Evolutionary conservation across 2,113 vertebrate species (phyloP).

Genomic region (Forbesichthys agassizii): DNA sequence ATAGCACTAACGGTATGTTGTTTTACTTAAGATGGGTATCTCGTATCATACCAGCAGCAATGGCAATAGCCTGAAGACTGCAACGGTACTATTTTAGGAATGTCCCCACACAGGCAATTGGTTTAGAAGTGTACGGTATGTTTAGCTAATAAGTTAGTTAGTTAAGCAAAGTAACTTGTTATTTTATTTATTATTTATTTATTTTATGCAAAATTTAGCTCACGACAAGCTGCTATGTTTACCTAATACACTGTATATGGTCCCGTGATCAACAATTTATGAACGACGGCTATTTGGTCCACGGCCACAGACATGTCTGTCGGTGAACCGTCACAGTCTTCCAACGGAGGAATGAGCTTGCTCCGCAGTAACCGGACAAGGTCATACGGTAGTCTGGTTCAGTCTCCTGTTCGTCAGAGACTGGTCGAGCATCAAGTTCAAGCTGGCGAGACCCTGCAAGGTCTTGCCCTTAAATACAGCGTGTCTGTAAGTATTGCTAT

Average conservation of each 20-base stretch:
- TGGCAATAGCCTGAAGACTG: conserved; percentile 41
- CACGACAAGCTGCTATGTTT: not conserved
- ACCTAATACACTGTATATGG: not conserved
- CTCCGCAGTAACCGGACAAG: conserved; percentile 72
- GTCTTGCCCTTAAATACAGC: conserved; percentile 89
- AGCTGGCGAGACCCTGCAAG: conserved; percentile 86
- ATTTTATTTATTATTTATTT: not conserved
- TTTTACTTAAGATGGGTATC: too few species aligned
- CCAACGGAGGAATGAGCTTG: conserved; percentile 37
- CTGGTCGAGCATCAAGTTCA: conserved; percentile 80
- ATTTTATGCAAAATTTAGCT: not conserved
- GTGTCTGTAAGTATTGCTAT: conserved; percentile 79
- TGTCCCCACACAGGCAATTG: not conserved
- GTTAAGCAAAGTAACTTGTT: not conserved
- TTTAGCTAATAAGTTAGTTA: too few species aligned
- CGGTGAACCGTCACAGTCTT: conserved; percentile 28
- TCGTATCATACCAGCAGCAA: conserved; percentile 17
- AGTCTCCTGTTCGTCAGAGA: conserved; percentile 71
- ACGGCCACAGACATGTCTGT: conserved; percentile 58
- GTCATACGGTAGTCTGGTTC: conserved; percentile 87
- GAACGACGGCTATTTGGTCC: not conserved
- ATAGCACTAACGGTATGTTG: too few species aligned
- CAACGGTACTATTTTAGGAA: not conserved
- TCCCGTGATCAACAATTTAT: too few species aligned
- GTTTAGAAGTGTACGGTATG: too few species aligned